Conservation (phyloP, 2,888 invertebrate species). For the Alloscopus bannaensis region DNA sequence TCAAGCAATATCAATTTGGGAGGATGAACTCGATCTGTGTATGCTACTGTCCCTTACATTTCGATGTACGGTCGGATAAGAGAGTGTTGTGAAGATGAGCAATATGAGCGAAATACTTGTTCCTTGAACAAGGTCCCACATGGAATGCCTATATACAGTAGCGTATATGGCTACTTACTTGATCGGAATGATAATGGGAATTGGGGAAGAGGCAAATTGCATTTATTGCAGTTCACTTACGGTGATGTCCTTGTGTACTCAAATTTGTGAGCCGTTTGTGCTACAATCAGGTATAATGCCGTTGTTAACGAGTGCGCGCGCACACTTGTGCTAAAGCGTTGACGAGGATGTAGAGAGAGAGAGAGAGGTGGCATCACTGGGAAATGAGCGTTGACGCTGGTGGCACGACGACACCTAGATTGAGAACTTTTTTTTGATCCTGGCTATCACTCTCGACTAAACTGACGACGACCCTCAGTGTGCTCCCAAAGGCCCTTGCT, state of each 20-base stretch:
- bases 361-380: constrained; percentile 27
- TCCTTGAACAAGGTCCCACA: background rate
- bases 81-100: too few relatives aligned
- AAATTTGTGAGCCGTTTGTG: constrained; percentile 19
- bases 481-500: constrained; percentile 60
- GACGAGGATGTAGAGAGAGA: constrained; percentile 16
- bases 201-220: constrained; percentile 54
- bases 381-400: constrained; percentile 24
- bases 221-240: constrained; percentile 28
- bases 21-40: too few relatives aligned
- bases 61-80: too few relatives aligned
- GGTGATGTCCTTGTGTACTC: constrained; percentile 22
- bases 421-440: constrained; percentile 33
- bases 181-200: constrained; percentile 29
- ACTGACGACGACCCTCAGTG: constrained; percentile 64
- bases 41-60: constrained; percentile 22
- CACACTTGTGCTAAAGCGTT: too few relatives aligned
- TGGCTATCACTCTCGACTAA: constrained; percentile 58
- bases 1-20: too few relatives aligned
- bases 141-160: constrained; percentile 2
- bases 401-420: constrained; percentile 31
- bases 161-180: constrained; percentile 23
- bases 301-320: too few relatives aligned
- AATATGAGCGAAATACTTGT: background rate
- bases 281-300: constrained; percentile 35